Conservation (phyloP, 1,140 invertebrate species). For the Holotrichia oblita region DNA sequence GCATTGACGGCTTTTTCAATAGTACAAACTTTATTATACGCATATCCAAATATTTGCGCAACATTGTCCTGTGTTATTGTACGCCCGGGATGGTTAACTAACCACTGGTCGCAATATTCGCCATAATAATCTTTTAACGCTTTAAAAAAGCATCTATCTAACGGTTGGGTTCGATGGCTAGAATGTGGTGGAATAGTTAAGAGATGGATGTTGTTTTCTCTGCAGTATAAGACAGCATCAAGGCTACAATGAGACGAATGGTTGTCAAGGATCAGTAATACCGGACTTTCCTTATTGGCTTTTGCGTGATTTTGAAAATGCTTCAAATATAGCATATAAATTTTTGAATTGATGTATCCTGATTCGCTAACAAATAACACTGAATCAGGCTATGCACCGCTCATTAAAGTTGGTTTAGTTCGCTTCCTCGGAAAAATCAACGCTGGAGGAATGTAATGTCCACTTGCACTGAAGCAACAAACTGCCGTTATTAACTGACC, state of each 20-base stretch:
- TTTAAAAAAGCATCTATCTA: not conserved
- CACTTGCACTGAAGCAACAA: conserved; percentile 57
- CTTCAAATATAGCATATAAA: conserved; percentile 56
- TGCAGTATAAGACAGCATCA: conserved; percentile 47
- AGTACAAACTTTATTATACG: not conserved
- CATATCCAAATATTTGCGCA: not conserved
- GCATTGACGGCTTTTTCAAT: conserved; percentile 20
- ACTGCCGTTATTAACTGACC: conserved; percentile 58
- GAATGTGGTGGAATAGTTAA: conserved; percentile 57
- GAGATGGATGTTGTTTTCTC: conserved; percentile 47
- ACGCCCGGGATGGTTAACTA: conserved; percentile 19
- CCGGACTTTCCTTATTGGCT: conserved; percentile 45
- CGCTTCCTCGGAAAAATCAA: too few relatives aligned
- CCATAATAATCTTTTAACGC: not conserved
- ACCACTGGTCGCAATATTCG: conserved; percentile 7
- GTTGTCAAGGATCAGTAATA: conserved; percentile 50
- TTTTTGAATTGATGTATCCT: conserved; percentile 61
- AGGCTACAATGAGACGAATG: conserved; percentile 47
- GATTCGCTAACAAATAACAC: conserved; percentile 55
- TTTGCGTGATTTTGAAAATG: conserved; percentile 48
- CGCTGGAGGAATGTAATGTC: conserved; percentile 54
- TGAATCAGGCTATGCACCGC: conserved; percentile 57
- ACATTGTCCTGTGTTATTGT: conserved; percentile 27
- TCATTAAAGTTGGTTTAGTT: conserved; percentile 59
- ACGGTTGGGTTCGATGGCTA: conserved; percentile 54